These are phyloP conservation scores for Drosophila persimilis DNA, from an alignment of 1,140 invertebrate species.

Conservation along the genomic window DNA sequence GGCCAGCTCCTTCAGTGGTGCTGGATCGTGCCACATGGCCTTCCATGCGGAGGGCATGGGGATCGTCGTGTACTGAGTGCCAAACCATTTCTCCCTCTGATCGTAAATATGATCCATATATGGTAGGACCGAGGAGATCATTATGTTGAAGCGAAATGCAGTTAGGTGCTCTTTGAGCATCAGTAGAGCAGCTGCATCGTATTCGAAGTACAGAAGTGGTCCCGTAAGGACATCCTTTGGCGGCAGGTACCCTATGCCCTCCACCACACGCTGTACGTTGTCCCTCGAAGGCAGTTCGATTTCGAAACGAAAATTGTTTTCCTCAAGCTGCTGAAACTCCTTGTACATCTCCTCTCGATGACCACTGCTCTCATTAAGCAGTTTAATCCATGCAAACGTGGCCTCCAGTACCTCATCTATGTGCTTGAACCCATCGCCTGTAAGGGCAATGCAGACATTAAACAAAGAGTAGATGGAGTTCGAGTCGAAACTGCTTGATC, in stretches of 20 bases:
- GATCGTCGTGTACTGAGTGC: constrained; percentile 65
- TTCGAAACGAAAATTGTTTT: constrained; percentile 87
- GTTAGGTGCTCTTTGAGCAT: constrained; percentile 84
- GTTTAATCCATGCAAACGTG: constrained; percentile 89
- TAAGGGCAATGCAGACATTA: constrained; percentile 89
- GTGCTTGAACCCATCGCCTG: constrained; percentile 90
- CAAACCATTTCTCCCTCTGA: constrained; percentile 86
- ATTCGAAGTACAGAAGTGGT: constrained; percentile 89
- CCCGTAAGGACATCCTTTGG: constrained; percentile 91
- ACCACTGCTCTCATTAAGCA: constrained; percentile 86
- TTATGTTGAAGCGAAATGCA: constrained; percentile 89
- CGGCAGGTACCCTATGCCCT: constrained; percentile 91
- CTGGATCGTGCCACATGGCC: constrained; percentile 84
- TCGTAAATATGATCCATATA: constrained; percentile 85
- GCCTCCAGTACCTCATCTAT: constrained; percentile 88
- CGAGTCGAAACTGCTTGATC: constrained; percentile 89
- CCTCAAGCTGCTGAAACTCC: constrained; percentile 86
- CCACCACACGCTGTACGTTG: constrained; percentile 90
- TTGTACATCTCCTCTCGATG: constrained; percentile 80
- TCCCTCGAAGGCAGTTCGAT: constrained; percentile 87
- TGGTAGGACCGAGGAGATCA: constrained; percentile 87
- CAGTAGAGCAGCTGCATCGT: constrained; percentile 87
- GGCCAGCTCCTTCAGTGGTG: constrained; percentile 82
- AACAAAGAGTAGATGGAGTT: constrained; percentile 90
- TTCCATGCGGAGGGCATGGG: constrained; percentile 86